Evolutionary conservation across 2,888 invertebrate genomes (phyloP).

Genomic region (Eugnorisma glareosa): DNA sequence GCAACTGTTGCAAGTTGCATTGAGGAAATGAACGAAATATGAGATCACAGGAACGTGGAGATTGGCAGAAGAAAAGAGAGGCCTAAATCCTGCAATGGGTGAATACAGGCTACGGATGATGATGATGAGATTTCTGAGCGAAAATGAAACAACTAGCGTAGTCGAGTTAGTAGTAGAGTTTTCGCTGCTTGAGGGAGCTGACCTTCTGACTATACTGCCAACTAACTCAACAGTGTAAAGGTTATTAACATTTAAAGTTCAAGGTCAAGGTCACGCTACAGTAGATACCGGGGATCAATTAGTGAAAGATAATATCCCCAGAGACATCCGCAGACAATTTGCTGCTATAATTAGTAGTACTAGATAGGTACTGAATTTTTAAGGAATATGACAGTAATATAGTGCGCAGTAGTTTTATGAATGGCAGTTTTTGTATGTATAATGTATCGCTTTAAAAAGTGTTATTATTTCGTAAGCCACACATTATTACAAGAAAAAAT

Average conservation of each 20-base stretch:
- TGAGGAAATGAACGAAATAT: no score
- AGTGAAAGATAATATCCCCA: constrained; percentile 1
- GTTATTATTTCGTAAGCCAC: background rate
- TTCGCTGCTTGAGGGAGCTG: background rate
- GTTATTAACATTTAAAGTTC: constrained; percentile 12
- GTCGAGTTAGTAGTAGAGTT: no score
- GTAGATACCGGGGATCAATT: constrained; percentile 34
- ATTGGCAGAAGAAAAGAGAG: no score
- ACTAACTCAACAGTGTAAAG: background rate
- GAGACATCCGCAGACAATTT: constrained; percentile 9
- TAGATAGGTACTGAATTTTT: background rate
- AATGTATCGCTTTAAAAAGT: background rate
- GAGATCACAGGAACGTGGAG: no score
- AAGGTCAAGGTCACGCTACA: constrained; percentile 25
- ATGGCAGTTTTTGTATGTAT: no score
- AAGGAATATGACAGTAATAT: background rate
- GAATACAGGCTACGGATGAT: no score
- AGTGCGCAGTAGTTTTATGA: background rate
- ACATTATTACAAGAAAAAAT: background rate
- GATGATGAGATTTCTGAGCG: no score
- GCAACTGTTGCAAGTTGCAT: no score
- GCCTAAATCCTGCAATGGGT: no score
- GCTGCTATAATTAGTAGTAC: background rate
- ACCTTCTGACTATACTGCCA: constrained; percentile 1
- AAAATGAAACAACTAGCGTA: no score